Evolutionary conservation across 2,113 vertebrate genomes (phyloP).

Genomic region (Hassar affinis): DNA sequence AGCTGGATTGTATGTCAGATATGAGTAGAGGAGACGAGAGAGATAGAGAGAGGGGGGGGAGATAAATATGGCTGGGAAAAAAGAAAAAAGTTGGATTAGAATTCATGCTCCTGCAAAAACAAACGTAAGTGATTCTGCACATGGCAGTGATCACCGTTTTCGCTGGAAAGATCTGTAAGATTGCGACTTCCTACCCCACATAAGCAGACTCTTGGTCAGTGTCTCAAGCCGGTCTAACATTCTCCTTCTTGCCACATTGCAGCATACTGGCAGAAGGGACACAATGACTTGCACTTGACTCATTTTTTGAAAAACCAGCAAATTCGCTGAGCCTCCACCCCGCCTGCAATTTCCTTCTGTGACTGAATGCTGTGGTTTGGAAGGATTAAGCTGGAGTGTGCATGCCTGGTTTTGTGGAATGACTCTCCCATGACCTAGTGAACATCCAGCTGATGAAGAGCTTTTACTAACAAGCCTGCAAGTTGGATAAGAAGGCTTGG

Average conservation of each 20-base stretch:
- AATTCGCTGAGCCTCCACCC: conserved; percentile 56
- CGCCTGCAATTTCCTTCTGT: conserved; percentile 61
- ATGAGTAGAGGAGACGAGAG: conserved; percentile 31
- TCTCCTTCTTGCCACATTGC: conserved; percentile 27
- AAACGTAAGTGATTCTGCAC: background rate
- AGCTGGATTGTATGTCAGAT: conserved; percentile 63
- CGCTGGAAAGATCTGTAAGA: background rate
- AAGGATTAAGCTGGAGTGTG: conserved; percentile 62
- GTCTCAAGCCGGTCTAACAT: conserved; percentile 10
- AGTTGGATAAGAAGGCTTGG: background rate
- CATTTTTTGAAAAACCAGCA: conserved; percentile 66
- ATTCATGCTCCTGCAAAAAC: conserved; percentile 1
- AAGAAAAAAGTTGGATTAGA: background rate
- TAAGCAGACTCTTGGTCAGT: conserved; percentile 9
- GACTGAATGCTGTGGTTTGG: conserved; percentile 57
- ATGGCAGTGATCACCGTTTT: background rate
- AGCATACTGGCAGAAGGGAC: conserved; percentile 52
- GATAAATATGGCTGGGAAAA: background rate
- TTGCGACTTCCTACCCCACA: background rate
- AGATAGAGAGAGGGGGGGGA: conserved; percentile 11
- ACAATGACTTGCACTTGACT: conserved; percentile 71
- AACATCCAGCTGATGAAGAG: conserved; percentile 53
- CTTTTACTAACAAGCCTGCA: conserved; percentile 20
- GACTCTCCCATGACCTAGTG: conserved; percentile 62
- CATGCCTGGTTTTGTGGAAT: conserved; percentile 60